These are phyloP conservation scores for Girardinus metallicus DNA, from an alignment of 2,797 vertebrate genomes.

Conservation along the genomic window DNA sequence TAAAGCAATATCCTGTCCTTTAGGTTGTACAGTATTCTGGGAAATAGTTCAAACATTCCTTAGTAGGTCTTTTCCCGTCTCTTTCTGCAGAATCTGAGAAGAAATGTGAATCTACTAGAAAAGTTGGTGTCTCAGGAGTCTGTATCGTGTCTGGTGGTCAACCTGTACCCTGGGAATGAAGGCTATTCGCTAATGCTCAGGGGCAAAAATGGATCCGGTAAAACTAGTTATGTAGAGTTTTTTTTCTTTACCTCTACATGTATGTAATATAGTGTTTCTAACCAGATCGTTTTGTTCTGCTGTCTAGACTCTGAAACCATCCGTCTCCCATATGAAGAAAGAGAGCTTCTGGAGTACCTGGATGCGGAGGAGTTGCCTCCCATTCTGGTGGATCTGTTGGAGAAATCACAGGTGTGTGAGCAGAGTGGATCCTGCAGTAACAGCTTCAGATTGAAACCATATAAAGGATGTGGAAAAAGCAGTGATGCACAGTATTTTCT, in stretches of 20 bases:
- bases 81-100: constrained; percentile 91
- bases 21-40: neutral
- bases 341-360: constrained; percentile 95
- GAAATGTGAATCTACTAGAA: constrained; percentile 99
- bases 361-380: constrained; percentile 97
- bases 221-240: constrained; percentile 22
- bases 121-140: constrained; percentile 98
- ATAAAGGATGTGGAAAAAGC: neutral
- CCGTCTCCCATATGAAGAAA: constrained; percentile 96
- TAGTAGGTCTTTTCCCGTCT: neutral
- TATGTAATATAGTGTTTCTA: neutral
- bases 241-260: neutral
- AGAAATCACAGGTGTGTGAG: constrained; percentile 93
- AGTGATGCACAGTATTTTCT: neutral
- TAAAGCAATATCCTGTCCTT: neutral
- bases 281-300: constrained; percentile 28
- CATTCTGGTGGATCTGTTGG: constrained; percentile 97
- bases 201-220: constrained; percentile 99
- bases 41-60: neutral
- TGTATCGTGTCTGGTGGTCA: constrained; percentile 95
- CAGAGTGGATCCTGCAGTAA: constrained; percentile 5
- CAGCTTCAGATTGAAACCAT: neutral
- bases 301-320: constrained; percentile 96
- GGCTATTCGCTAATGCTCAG: constrained; percentile 99
- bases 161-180: constrained; percentile 97